These are phyloP conservation scores for Meiosimyza platycephala DNA, from an alignment of 2,888 invertebrate genomes.

Conservation along the genomic window DNA sequence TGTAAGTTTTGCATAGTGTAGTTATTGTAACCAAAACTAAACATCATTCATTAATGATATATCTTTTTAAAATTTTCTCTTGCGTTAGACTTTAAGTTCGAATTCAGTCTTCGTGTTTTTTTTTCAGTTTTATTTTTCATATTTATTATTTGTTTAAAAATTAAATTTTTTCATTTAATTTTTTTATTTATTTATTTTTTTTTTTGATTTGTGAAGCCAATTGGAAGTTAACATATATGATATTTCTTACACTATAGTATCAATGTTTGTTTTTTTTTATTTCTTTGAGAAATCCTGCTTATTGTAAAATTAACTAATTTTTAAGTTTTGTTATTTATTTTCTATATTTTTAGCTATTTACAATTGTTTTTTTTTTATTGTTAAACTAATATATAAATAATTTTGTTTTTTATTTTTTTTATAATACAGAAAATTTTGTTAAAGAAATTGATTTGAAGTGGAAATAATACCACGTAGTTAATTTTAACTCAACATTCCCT, in stretches of 20 bases:
- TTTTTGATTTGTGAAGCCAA: conserved; percentile 5
- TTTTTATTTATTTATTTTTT: conserved; percentile 10
- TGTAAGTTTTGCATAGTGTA: too few species aligned
- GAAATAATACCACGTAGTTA: too few species aligned
- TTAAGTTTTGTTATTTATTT: conserved; percentile 9
- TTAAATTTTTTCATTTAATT: conserved; percentile 26
- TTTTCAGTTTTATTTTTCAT: not conserved
- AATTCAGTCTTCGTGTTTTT: conserved; percentile 45
- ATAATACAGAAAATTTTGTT: too few species aligned
- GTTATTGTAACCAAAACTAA: too few species aligned
- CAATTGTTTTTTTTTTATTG: too few species aligned
- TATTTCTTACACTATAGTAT: not conserved
- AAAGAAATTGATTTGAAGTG: too few species aligned
- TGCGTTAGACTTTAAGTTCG: conserved; percentile 48
- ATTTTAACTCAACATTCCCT: too few species aligned
- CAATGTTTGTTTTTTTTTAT: not conserved
- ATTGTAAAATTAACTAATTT: conserved; percentile 19
- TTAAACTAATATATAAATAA: too few species aligned
- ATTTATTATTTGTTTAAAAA: not conserved
- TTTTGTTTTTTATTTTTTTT: too few species aligned
- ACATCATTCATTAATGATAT: not conserved
- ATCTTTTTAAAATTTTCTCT: conserved; percentile 41
- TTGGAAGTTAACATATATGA: not conserved
- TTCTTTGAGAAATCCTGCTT: not conserved
- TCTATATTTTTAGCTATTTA: too few species aligned